Base-by-base conservation (phyloP, 2,888 invertebrate species). In the Helobdella robusta region DNA sequence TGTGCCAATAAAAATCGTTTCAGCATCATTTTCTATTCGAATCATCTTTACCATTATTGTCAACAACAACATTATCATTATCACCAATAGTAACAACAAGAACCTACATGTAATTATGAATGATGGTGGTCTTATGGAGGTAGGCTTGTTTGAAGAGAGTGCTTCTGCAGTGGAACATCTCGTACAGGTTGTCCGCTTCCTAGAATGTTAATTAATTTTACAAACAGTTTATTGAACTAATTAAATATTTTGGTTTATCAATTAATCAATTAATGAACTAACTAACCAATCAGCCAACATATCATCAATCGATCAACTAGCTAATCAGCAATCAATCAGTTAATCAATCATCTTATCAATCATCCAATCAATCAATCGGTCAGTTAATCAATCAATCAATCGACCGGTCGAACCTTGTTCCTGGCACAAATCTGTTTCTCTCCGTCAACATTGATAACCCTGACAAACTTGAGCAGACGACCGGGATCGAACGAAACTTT, bases 91-190 rank as follows among this genome's bases (percentile, higher is more conserved):
- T n/a, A n/a, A n/a, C n/a, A 48, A 48, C 32, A 32, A 30, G 32
- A 25, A 59, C 79, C 75, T 74, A 81, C 83, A 83, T 82, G 50
- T 73, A 70, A 69, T 84, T 83, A 25, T 80, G 72, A n/a, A 79
- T 77, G 65, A 78, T 73, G 20, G 73, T 73, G 6, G 79, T 77
- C 46, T 79, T 78, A 68, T 82, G 80, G 70, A 81, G 81, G 73
- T 85, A 85, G 2, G 83, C 83, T 32, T 73, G 61, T 28, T 72
- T 67, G 59, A 75, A 74, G n/a, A 76, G 70, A 5, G 70, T 69
- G 3, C 65, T 67, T 18, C 76, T 64, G 2, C 73, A 74, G 60
- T 74, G 68, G 65, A 75, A 76, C 74, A 76, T 75, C 64, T 75
- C 73, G 66, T 56, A 56, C 28, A 56, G 56, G 32, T 8, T 56